Evolutionary conservation across 2,888 invertebrate species (phyloP).

Genomic region (Hirtodrosophila duncani): DNA sequence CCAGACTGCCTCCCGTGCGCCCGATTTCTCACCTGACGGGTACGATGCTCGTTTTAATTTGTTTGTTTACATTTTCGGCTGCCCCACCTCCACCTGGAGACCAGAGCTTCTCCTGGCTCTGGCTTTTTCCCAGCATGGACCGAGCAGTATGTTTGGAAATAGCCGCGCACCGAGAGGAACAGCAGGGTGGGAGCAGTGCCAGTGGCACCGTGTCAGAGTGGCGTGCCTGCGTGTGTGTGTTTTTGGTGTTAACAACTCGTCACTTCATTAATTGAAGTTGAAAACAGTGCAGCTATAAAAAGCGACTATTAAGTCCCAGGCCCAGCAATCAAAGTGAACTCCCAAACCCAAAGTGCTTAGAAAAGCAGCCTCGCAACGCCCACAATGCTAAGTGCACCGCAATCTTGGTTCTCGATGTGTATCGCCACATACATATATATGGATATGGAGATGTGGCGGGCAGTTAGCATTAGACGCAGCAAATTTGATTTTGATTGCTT

Average conservation of each 20-base stretch:
- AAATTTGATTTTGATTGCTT: slow-evolving; percentile 66
- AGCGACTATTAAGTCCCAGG: slow-evolving; percentile 65
- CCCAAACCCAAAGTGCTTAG: slow-evolving; percentile 29
- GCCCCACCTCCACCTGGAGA: slow-evolving; percentile 35
- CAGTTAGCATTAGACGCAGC: slow-evolving; percentile 45
- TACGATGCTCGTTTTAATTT: slow-evolving; percentile 66
- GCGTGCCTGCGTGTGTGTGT: slow-evolving; percentile 35
- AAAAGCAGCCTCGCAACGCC: slow-evolving; percentile 9
- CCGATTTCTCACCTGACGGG: slow-evolving; percentile 66
- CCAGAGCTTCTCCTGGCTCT: slow-evolving; percentile 30
- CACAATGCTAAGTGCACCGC: slow-evolving; percentile 6
- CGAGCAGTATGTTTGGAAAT: slow-evolving; percentile 60
- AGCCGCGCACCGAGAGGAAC: slow-evolving; percentile 19
- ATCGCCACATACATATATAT: too few relatives aligned
- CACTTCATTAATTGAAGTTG: slow-evolving; percentile 72
- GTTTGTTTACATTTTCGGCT: slow-evolving; percentile 65
- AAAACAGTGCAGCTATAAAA: slow-evolving; percentile 71
- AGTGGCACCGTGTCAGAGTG: slow-evolving; percentile 13
- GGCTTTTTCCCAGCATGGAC: slow-evolving; percentile 45
- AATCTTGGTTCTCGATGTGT: too few relatives aligned
- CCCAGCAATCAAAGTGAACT: slow-evolving; percentile 44
- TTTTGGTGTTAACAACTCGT: slow-evolving; percentile 72
- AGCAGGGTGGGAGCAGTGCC: not conserved
- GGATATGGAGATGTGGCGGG: slow-evolving; percentile 8
- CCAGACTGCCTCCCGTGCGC: slow-evolving; percentile 30